phyloP scores from a whole-genome alignment of 2,888 invertebrate species.

The Plemyria rubiginata region DNA sequence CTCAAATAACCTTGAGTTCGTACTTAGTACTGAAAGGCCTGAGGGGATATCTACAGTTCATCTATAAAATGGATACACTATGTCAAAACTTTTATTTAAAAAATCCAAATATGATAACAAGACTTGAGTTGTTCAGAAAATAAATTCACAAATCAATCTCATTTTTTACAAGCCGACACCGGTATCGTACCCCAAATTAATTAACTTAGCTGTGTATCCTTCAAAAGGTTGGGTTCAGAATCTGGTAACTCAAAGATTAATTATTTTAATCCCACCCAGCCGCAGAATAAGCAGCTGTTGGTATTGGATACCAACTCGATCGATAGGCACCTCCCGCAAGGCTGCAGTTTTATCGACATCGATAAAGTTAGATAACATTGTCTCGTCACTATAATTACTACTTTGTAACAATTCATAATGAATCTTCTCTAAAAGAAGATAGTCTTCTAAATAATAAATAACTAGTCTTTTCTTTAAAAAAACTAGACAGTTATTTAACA shows the following conservation, averaged over 20 bases:
- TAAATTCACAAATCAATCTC: slow-evolving; percentile 50
- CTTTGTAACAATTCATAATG: slow-evolving; percentile 4
- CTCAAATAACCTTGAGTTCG: too few relatives aligned
- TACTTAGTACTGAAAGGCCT: too few relatives aligned
- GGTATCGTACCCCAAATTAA: slow-evolving; percentile 71
- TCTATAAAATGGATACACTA: too few relatives aligned
- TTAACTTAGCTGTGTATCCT: slow-evolving; percentile 64
- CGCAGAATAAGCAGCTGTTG: slow-evolving; percentile 32
- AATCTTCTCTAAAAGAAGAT: too few relatives aligned
- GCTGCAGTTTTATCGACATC: slow-evolving; percentile 47
- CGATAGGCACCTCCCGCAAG: slow-evolving; percentile 52
- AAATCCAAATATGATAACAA: slow-evolving; percentile 17
- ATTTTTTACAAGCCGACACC: slow-evolving; percentile 50
- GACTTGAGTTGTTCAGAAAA: slow-evolving; percentile 44
- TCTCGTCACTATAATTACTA: slow-evolving; percentile 39
- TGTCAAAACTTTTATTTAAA: too few relatives aligned
- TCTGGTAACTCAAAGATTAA: slow-evolving; percentile 75
- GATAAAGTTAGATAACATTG: slow-evolving; percentile 34
- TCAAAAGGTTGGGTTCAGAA: slow-evolving; percentile 64
- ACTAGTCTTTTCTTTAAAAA: too few relatives aligned
- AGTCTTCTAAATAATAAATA: too few relatives aligned
- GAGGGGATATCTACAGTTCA: too few relatives aligned
- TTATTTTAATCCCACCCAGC: slow-evolving; percentile 72
- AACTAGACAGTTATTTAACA: too few relatives aligned
- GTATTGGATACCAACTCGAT: slow-evolving; percentile 17